Evolutionary conservation across 2,797 vertebrate genomes (phyloP).

Genomic region (Cossypha caffra): DNA sequence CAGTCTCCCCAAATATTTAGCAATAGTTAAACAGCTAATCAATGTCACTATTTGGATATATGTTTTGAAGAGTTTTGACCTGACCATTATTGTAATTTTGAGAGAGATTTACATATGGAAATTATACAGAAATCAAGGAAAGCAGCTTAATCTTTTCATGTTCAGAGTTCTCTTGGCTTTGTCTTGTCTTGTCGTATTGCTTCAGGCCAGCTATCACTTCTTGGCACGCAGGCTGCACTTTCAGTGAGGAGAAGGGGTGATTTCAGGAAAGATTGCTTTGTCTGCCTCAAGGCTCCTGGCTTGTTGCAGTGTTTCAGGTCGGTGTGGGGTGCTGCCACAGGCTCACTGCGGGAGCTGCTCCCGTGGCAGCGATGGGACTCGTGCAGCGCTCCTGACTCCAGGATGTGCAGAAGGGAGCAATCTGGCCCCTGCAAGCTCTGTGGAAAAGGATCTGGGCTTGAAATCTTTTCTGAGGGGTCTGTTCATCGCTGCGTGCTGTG

Average conservation of each 20-base stretch:
- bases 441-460: background rate
- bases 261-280: background rate
- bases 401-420: background rate
- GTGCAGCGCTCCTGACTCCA: rapidly evolving
- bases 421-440: background rate
- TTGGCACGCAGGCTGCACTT: background rate
- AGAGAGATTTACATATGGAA: background rate
- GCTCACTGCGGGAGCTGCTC: rapidly evolving
- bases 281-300: background rate
- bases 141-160: background rate
- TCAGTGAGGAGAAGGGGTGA: background rate
- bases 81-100: background rate
- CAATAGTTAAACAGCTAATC: background rate
- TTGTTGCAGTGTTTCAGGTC: background rate
- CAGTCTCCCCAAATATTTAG: background rate
- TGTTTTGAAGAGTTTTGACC: background rate
- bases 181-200: background rate
- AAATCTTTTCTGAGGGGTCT: background rate
- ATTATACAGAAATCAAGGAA: background rate
- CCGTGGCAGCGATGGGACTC: background rate
- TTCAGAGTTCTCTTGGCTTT: background rate
- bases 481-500: background rate
- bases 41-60: background rate
- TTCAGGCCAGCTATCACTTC: background rate
- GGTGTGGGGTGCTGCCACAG: background rate